phyloP scores from a whole-genome alignment of 2,888 invertebrate genomes.

The Tricholauxania praeusta region DNA sequence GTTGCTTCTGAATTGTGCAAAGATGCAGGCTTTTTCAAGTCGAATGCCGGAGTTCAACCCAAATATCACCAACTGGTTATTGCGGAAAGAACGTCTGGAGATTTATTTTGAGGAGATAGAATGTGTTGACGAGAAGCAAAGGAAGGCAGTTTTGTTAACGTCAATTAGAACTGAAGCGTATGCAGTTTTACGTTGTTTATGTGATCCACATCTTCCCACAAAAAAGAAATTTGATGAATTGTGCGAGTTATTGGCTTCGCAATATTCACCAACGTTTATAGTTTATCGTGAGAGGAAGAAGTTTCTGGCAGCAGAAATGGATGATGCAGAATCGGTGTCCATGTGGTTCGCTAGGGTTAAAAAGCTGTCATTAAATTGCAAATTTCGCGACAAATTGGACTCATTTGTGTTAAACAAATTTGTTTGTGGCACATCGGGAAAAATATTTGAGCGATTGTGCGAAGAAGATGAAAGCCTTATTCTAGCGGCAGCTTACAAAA shows the following conservation, averaged over 20 bases:
- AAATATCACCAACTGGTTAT: not conserved
- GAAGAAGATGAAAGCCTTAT: slow-evolving; percentile 40
- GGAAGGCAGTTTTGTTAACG: slow-evolving; percentile 36
- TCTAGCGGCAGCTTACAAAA: slow-evolving; percentile 30
- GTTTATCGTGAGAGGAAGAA: slow-evolving; percentile 12
- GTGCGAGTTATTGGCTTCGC: slow-evolving; percentile 21
- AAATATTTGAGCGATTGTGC: slow-evolving; percentile 42
- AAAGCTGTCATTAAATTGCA: slow-evolving; percentile 38
- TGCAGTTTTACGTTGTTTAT: slow-evolving; percentile 32
- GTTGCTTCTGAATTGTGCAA: not conserved
- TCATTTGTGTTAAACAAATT: slow-evolving; percentile 39
- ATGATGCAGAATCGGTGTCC: slow-evolving; percentile 33
- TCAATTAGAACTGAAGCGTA: slow-evolving; percentile 32
- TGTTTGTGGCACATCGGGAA: slow-evolving; percentile 34
- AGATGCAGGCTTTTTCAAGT: not conserved
- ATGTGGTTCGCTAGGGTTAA: slow-evolving; percentile 41
- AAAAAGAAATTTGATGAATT: slow-evolving; percentile 30
- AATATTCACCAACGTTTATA: slow-evolving; percentile 16
- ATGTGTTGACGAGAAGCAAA: slow-evolving; percentile 35
- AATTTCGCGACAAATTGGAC: slow-evolving; percentile 40
- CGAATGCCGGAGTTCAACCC: not conserved
- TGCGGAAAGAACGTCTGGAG: slow-evolving; percentile 38
- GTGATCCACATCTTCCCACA: slow-evolving; percentile 35
- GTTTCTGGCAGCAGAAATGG: slow-evolving; percentile 27
- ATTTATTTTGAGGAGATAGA: slow-evolving; percentile 35